Evolutionary conservation across 2,113 vertebrate genomes (phyloP).

Genomic region (Morone chrysops): DNA sequence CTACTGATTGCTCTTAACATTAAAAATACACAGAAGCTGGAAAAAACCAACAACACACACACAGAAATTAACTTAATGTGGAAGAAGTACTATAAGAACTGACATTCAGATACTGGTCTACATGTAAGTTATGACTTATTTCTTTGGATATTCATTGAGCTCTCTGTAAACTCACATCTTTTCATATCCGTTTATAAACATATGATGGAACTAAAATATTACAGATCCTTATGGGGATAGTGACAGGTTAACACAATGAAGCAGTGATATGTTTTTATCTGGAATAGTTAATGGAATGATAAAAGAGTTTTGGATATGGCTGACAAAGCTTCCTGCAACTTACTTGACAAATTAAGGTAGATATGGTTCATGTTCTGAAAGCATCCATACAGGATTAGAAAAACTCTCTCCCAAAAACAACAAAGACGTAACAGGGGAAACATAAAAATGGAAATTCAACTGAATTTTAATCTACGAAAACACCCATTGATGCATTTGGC

Average conservation of each 20-base stretch:
- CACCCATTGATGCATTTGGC: constrained; percentile 20
- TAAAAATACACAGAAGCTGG: not conserved
- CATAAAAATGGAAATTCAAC: not conserved
- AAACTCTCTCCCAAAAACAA: not conserved
- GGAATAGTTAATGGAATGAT: constrained; percentile 24
- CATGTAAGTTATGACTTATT: not conserved
- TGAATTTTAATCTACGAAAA: not conserved
- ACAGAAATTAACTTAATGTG: not conserved
- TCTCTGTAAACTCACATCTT: not conserved
- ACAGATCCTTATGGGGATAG: not conserved
- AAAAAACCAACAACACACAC: not conserved
- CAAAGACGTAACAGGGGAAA: constrained; percentile 6
- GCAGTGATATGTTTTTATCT: not conserved
- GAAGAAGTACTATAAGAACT: not conserved
- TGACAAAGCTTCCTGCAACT: constrained; percentile 1
- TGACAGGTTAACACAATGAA: not conserved
- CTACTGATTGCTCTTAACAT: not conserved
- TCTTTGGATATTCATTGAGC: not conserved
- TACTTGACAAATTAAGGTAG: not conserved
- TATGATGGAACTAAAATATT: not conserved
- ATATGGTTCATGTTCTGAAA: constrained; percentile 3
- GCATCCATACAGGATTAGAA: not conserved
- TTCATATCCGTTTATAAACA: not conserved
- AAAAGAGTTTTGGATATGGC: not conserved
- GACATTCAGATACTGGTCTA: constrained; percentile 10